Evolutionary conservation across 2,888 invertebrate species (phyloP).

Genomic region (Stramonita haemastoma): DNA sequence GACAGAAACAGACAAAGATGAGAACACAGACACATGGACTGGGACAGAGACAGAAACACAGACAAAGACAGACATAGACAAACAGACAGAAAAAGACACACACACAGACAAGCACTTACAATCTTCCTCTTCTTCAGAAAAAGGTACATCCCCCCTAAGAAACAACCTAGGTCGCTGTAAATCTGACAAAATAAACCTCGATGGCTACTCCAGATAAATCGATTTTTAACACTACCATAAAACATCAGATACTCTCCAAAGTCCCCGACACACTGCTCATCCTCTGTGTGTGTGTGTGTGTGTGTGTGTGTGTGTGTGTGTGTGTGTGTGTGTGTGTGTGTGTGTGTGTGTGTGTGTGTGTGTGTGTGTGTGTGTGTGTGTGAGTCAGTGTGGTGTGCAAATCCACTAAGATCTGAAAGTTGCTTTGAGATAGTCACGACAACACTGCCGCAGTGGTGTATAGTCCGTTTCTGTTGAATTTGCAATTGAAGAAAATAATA

Average conservation of each 20-base stretch:
- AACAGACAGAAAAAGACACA: neutral
- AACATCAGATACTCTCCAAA: no score
- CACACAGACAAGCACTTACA: neutral
- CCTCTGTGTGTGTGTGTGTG: neutral
- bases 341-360: neutral
- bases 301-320: neutral
- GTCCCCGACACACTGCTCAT: neutral
- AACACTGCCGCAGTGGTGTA: no score
- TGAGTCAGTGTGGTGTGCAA: neutral
- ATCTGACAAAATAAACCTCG: neutral
- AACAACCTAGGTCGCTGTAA: neutral
- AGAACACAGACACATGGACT: neutral
- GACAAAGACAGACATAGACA: neutral
- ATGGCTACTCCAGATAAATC: no score
- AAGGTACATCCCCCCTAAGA: neutral
- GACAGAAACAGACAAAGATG: neutral
- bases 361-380: conserved; percentile 16
- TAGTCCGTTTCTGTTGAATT: no score
- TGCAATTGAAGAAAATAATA: neutral
- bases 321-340: neutral
- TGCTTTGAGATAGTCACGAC: no score
- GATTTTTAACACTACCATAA: neutral
- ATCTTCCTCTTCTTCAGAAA: neutral
- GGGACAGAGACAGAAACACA: neutral
- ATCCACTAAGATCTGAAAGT: no score